These are phyloP conservation scores for Tragopan temminckii DNA, from an alignment of 2,797 vertebrate species.

Conservation along the genomic window DNA sequence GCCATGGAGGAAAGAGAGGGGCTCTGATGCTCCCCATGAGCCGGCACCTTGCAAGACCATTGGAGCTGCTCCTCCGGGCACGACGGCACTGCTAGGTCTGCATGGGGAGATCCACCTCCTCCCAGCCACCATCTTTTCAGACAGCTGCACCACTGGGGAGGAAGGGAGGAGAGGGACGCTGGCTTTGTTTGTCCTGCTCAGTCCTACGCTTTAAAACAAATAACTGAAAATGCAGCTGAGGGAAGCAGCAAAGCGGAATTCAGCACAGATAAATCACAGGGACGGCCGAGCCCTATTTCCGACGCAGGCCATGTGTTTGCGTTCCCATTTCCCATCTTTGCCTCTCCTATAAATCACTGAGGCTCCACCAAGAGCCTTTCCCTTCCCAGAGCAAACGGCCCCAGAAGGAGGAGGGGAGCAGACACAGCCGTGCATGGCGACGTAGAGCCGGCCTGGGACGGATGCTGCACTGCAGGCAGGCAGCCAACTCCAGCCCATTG, in stretches of 20 bases:
- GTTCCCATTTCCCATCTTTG: constrained; percentile 70
- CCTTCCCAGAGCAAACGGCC: neutral
- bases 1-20: neutral
- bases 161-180: constrained; percentile 77
- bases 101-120: neutral
- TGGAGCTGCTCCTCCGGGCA: accelerated
- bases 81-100: neutral
- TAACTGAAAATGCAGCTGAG: constrained; percentile 52
- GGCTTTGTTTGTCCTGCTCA: constrained; percentile 65
- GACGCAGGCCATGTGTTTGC: constrained; percentile 49
- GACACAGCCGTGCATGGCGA: neutral
- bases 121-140: constrained; percentile 80
- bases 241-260: constrained; percentile 42
- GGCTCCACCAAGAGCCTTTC: neutral
- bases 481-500: neutral
- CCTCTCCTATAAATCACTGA: constrained; percentile 53
- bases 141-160: constrained; percentile 78
- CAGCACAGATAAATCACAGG: constrained; percentile 65
- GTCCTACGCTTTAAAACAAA: neutral
- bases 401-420: neutral
- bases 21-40: neutral
- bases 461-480: neutral
- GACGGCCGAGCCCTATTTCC: constrained; percentile 27
- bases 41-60: accelerated
- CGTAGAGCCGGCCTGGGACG: accelerated